Percentiles rank a stretch among this genome's conserved stretches.
Evolutionary conservation across 2,888 invertebrate genomes (phyloP).

Genomic region (Heteromurus nitidus): DNA sequence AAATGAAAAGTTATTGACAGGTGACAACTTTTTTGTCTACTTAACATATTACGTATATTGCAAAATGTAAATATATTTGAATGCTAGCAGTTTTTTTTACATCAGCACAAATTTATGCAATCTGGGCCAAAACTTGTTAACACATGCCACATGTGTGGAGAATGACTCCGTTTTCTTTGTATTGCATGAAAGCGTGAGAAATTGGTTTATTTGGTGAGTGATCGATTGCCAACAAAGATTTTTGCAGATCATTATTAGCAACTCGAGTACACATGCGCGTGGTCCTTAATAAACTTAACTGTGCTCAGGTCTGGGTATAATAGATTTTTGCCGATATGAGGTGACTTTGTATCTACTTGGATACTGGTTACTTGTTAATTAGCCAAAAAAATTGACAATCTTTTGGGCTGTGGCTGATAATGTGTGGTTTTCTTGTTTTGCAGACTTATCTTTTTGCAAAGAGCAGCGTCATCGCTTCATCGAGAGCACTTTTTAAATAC

Average conservation of each 20-base stretch:
- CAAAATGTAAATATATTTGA: background rate
- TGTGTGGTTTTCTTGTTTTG: constrained; percentile 15
- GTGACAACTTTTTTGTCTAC: background rate
- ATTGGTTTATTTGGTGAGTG: constrained; percentile 59
- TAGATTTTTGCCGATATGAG: too few relatives aligned
- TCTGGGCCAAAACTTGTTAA: too few relatives aligned
- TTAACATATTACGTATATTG: background rate
- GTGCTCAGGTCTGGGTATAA: too few relatives aligned
- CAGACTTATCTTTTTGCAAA: background rate
- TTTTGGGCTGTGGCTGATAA: constrained; percentile 37
- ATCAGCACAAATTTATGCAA: too few relatives aligned
- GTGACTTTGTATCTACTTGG: too few relatives aligned
- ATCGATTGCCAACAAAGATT: constrained; percentile 56
- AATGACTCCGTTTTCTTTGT: constrained; percentile 24
- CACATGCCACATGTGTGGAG: too few relatives aligned
- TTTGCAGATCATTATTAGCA: constrained; percentile 38
- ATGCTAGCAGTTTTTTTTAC: too few relatives aligned
- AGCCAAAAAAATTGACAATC: constrained; percentile 28
- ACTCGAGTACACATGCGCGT: too few relatives aligned
- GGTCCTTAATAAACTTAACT: too few relatives aligned
- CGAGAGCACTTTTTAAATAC: too few relatives aligned
- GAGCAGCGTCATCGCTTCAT: background rate
- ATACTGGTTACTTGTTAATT: constrained; percentile 14
- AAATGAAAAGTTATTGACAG: constrained; percentile 41
- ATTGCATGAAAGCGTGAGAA: constrained; percentile 57